Evolutionary conservation across 2,113 vertebrate genomes (phyloP).

Genomic region (Pantherophis guttatus): DNA sequence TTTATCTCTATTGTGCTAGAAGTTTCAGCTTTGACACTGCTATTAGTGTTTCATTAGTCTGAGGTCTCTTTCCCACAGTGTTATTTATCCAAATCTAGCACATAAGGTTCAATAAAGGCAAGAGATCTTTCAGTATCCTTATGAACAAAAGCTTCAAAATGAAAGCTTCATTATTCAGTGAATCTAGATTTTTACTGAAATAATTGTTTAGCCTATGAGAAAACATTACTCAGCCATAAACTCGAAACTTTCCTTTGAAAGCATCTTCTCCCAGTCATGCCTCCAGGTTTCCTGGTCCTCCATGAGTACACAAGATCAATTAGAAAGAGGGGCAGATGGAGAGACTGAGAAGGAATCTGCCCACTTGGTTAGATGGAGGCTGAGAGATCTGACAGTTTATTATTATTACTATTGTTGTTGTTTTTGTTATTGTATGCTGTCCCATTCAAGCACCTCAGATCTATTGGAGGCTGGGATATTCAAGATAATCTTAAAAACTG

Average conservation of each 20-base stretch:
- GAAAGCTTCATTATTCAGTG: background rate
- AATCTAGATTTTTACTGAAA: background rate
- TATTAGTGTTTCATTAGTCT: background rate
- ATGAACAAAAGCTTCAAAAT: background rate
- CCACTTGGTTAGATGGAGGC: background rate
- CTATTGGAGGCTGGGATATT: background rate
- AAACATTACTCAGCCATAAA: background rate
- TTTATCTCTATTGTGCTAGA: background rate
- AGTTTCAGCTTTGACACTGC: background rate
- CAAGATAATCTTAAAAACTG: background rate
- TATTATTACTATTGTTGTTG: no score
- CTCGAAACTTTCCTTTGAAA: background rate
- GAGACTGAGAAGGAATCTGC: background rate
- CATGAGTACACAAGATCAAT: background rate
- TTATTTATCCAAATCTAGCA: background rate
- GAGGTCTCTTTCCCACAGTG: background rate
- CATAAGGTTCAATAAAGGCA: background rate
- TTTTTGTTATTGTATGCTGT: background rate
- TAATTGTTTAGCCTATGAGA: background rate
- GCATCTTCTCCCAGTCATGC: background rate
- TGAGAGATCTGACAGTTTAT: background rate
- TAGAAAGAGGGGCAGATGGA: background rate
- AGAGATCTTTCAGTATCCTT: background rate
- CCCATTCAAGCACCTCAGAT: background rate
- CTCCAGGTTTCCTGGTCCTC: background rate